phyloP scores from a whole-genome alignment of 2,888 invertebrate species.

The Acleris cristana region DNA sequence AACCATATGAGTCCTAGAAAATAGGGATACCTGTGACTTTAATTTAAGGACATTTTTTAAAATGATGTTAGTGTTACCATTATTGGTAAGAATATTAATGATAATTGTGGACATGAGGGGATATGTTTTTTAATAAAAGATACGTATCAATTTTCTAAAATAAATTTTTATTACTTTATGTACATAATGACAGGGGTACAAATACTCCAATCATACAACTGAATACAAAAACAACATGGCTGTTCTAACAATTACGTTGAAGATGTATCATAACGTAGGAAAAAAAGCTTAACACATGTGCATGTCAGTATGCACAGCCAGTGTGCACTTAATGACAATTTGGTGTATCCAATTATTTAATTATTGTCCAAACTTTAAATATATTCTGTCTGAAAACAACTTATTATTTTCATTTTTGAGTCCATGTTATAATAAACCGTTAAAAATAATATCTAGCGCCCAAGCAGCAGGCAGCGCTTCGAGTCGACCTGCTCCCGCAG shows the following conservation, averaged over 20 bases:
- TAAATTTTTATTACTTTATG: conserved; percentile 81
- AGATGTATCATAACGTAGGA: conserved; percentile 25
- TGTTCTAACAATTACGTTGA: conserved; percentile 46
- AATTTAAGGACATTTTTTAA: conserved; percentile 18
- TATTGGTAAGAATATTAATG: conserved; percentile 27
- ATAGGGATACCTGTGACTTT: conserved; percentile 35
- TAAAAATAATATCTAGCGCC: conserved; percentile 43
- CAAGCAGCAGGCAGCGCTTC: conserved; percentile 42
- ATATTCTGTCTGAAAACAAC: conserved; percentile 61
- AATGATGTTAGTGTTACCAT: conserved; percentile 25
- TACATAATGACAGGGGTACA: conserved; percentile 75
- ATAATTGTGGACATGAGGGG: conserved; percentile 4
- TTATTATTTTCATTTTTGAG: conserved; percentile 47
- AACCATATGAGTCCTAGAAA: conserved; percentile 56
- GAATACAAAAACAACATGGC: conserved; percentile 64
- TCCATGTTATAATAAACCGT: conserved; percentile 49
- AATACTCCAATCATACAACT: conserved; percentile 69
- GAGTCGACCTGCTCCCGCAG: conserved; percentile 49
- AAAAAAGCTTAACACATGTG: conserved; percentile 31
- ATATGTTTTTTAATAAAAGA: conserved; percentile 24
- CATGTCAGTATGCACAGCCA: conserved; percentile 34
- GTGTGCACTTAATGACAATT: conserved; percentile 48
- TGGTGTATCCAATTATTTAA: conserved; percentile 63
- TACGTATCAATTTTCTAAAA: conserved; percentile 69
- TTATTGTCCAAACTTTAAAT: conserved; percentile 81